Percentiles rank a stretch among this genome's conserved stretches.
These are phyloP conservation scores for Rhinatrema bivittatum DNA, from an alignment of 2,797 vertebrate species.

Conservation along the genomic window DNA sequence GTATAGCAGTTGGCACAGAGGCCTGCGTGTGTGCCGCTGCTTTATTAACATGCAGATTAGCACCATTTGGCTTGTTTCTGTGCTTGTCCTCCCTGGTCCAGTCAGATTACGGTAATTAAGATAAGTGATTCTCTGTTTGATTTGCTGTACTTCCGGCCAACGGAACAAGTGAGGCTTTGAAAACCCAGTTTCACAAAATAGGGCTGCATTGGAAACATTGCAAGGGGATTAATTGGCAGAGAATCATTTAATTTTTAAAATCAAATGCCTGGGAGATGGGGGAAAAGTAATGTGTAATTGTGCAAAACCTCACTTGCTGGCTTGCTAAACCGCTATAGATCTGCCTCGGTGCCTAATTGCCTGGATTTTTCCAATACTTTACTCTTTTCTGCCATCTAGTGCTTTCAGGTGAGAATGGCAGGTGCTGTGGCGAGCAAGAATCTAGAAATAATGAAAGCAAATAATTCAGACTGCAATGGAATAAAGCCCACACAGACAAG, in stretches of 20 bases:
- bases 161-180: not conserved
- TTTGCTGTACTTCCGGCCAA: not conserved
- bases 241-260: not conserved
- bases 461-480: too few species aligned
- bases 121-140: constrained; percentile 3
- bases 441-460: too few species aligned
- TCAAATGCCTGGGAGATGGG: constrained; percentile 12
- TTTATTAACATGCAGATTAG: not conserved
- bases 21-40: not conserved
- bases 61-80: not conserved
- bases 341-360: not conserved
- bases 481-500: too few species aligned
- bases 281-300: constrained; percentile 18
- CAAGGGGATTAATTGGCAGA: constrained; percentile 1
- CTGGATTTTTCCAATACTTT: constrained; percentile 16
- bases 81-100: constrained; percentile 1
- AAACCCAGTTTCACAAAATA: not conserved
- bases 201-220: not conserved
- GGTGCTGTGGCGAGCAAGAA: not conserved
- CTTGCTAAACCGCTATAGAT: not conserved
- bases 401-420: constrained; percentile 2
- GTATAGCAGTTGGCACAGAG: not conserved
- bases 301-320: constrained; percentile 13
- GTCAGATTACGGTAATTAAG: not conserved
- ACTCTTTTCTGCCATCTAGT: constrained; percentile 60